Percentiles rank a stretch among this genome's conserved stretches.
These are phyloP conservation scores for Erebia aethiops DNA, from an alignment of 2,888 invertebrate genomes.

Conservation along the genomic window DNA sequence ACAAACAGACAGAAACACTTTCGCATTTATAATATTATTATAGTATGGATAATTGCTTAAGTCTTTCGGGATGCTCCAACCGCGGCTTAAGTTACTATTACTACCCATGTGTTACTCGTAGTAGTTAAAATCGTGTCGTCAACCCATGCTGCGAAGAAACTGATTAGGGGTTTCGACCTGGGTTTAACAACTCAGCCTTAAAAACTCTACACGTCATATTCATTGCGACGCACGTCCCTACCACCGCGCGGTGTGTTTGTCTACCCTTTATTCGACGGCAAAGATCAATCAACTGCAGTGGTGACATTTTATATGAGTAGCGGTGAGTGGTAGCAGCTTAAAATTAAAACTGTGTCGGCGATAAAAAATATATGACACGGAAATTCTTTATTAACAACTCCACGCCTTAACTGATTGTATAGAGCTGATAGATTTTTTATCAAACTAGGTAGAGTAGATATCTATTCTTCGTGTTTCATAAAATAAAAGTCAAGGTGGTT, in stretches of 20 bases:
- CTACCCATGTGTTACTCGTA: too few relatives aligned
- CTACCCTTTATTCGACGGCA: conserved; percentile 25
- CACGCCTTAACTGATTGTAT: conserved; percentile 14
- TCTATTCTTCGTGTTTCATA: background rate
- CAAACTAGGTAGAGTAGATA: background rate
- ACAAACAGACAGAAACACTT: too few relatives aligned
- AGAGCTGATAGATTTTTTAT: conserved; percentile 15
- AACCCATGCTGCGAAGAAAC: too few relatives aligned
- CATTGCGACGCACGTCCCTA: too few relatives aligned
- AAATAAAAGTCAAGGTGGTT: conserved; percentile 2
- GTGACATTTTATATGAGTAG: conserved; percentile 29
- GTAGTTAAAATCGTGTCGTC: too few relatives aligned
- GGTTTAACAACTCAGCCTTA: too few relatives aligned
- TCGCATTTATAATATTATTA: too few relatives aligned
- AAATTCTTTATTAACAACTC: conserved; percentile 12
- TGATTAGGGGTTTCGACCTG: too few relatives aligned
- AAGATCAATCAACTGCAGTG: conserved; percentile 29
- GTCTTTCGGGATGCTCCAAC: too few relatives aligned
- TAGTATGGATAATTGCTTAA: too few relatives aligned
- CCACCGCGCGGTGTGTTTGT: background rate
- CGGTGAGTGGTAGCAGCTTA: conserved; percentile 22
- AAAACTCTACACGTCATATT: too few relatives aligned
- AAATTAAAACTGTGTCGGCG: conserved; percentile 27
- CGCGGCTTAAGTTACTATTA: too few relatives aligned
- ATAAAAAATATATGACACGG: conserved; percentile 31